Evolutionary conservation across 2,797 vertebrate species (phyloP), one percentile per base, ranked within the genome.

Genomic region (Onychomys arenicola): DNA sequence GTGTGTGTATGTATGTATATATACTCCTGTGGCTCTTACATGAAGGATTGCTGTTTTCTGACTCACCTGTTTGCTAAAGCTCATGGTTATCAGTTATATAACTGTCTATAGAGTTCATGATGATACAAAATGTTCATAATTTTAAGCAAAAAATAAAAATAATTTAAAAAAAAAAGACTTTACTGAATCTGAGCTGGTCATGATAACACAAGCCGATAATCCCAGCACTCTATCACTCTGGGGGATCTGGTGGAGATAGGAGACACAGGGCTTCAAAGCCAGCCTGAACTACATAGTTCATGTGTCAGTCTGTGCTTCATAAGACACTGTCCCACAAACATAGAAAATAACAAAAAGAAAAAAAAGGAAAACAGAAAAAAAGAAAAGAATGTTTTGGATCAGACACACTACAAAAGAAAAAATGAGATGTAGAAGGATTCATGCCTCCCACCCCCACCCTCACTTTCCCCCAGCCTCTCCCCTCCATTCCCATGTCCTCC

Each of bases 71-170:
- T 71, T 90, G 25, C 19, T 84, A 71, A 96, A 87, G 94, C 76
- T 75, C 37, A 32, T 81, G 8, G 1, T 4, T 59, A 76, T n/a
- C 34, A 91, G 63, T 32, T 40, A 81, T 19, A 55, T 6, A 73
- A 83, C 94, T 84, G 89, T 95, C 29, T 81, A 40, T 59, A 85
- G 83, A 84, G 5, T 85, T 83, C 12, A n/a, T 82, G 46, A 61
- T 76, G 81, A 55, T 76, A 5, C 25, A 94, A 95, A 83, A 83
- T 46, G 5, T 75, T 21, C 82, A 7, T 34, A 8, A 80, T 76
- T 65, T 88, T 93, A 85, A 73, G 16, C 19, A 69, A 80, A 40
- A 34, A 16, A 32, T 75, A 65, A 37, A 65, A 78, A n/a, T 61
- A 75, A 11, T n/a, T n/a, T n/a, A n/a, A n/a, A 75, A 78, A 34